phyloP scores from a whole-genome alignment of 1,140 invertebrate genomes.

The Pogonognathellus flavescens region DNA sequence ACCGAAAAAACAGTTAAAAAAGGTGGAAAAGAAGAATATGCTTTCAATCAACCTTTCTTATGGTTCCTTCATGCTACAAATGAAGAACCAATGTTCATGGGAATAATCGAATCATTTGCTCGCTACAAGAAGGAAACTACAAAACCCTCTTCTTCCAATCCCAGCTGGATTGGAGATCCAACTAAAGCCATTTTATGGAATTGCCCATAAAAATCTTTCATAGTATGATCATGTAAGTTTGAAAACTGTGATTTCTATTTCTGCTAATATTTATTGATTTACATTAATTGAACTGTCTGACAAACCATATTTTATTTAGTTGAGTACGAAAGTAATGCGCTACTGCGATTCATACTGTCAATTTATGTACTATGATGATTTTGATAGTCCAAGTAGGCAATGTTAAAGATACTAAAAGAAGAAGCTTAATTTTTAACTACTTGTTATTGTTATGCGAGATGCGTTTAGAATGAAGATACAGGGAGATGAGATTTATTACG shows the following conservation, averaged over 20 bases:
- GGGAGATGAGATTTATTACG: too few species aligned
- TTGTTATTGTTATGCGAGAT: too few species aligned
- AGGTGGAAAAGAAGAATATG: conserved; percentile 28
- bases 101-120: conserved; percentile 54
- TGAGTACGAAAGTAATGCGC: too few species aligned
- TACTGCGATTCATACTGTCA: too few species aligned
- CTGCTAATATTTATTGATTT: too few species aligned
- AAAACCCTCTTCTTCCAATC: background rate
- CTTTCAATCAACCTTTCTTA: conserved; percentile 56
- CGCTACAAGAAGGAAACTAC: conserved; percentile 52
- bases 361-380: too few species aligned
- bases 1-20: conserved; percentile 21
- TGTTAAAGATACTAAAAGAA: too few species aligned
- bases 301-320: too few species aligned
- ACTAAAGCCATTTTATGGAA: conserved; percentile 47
- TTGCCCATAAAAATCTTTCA: conserved; percentile 25
- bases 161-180: conserved; percentile 25
- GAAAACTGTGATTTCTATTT: too few species aligned
- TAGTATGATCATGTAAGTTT: background rate
- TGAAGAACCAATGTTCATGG: conserved; percentile 62
- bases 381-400: background rate
- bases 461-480: too few species aligned
- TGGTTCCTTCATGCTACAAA: conserved; percentile 60
- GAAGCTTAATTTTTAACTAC: too few species aligned
- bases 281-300: too few species aligned